Base-by-base conservation (phyloP, 2,888 invertebrate genomes). In the Polydrusus tereticollis region DNA sequence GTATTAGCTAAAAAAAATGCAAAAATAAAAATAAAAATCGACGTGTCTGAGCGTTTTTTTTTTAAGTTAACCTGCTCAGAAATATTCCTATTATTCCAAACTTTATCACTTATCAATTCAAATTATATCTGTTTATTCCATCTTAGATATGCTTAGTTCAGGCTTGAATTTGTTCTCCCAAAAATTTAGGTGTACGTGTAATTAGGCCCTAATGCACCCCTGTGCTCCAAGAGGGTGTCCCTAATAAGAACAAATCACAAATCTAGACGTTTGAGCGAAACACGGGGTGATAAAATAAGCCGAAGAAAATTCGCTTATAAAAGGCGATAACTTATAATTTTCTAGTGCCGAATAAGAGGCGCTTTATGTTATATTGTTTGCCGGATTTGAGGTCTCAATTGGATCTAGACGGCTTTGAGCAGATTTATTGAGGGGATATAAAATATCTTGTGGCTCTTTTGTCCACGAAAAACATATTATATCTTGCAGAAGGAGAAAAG, bases 271-370 rank as follows among this genome's bases (percentile, higher is more conserved):
- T 69, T 69, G 69, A 73, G 70, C 73, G 70, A 73, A 73, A 73
- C 73, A 73, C 69, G 36, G 63, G 21, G 60, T 66, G 52, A 70
- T 73, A 73, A 73, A 73, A 69, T 69, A 73, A 73, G 70, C 69
- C 73, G 66, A 52, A 69, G 66, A 66, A 73, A 66, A 70, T 73
- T 73, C 73, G 69, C 65, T 73, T 73, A 73, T 73, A 73, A 73
- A 70, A 66, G 73, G 67, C 69, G 73, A 73, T 73, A 73, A 73
- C 70, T 73, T 73, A 73, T 73, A 73, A 73, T 73, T 73, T 73
- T 65, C 55, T 70, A 66, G 69, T 63, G 69, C 52, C 66, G 63
- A 50, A 64, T 64, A 64, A 64, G 64, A 38, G 64, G 41, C 38
- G 26, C 43, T 58, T 60, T 63, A 38, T 59, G 62, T 60, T 70